These are phyloP conservation scores for Epizoanthus rinbou DNA, from an alignment of 92 coral and sea anemone species.

Conservation along the genomic window DNA sequence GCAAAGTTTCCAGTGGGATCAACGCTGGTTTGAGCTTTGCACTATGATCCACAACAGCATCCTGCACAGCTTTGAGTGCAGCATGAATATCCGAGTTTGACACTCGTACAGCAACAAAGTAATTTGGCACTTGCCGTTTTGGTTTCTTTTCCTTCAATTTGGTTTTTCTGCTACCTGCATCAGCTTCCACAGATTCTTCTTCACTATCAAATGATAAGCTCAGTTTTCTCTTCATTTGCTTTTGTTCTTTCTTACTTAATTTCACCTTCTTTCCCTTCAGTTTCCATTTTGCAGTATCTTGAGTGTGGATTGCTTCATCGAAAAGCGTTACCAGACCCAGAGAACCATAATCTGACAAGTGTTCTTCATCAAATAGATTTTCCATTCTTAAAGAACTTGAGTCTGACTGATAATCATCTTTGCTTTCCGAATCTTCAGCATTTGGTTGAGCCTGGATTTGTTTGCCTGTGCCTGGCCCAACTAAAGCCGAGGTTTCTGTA, in stretches of 20 bases:
- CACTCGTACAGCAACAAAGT: slow-evolving; percentile 88
- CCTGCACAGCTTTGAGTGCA: slow-evolving; percentile 75
- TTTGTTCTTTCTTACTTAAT: slow-evolving; percentile 35
- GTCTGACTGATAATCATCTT: slow-evolving; percentile 9
- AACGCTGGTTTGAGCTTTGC: slow-evolving; percentile 72
- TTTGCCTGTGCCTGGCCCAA: background rate
- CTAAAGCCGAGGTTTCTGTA: background rate
- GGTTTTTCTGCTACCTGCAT: background rate
- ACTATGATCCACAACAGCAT: slow-evolving; percentile 63
- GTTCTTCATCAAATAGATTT: slow-evolving; percentile 35
- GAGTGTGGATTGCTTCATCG: slow-evolving; percentile 45
- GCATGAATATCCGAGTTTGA: slow-evolving; percentile 80
- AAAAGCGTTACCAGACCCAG: slow-evolving; percentile 56
- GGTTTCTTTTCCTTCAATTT: slow-evolving; percentile 34
- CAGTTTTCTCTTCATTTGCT: slow-evolving; percentile 21
- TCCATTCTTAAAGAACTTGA: slow-evolving; percentile 33
- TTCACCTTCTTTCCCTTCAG: slow-evolving; percentile 25
- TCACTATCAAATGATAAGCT: slow-evolving; percentile 37
- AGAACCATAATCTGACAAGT: slow-evolving; percentile 43
- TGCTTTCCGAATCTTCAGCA: background rate
- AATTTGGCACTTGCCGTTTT: slow-evolving; percentile 70
- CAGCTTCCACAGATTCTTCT: slow-evolving; percentile 8
- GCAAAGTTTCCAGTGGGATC: slow-evolving; percentile 81
- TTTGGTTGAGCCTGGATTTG: background rate
- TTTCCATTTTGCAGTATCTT: slow-evolving; percentile 37